Evolutionary conservation across 2,113 vertebrate genomes (phyloP).

Genomic region (human): GRCh38 chr11:89409001-89409500

Average conservation of each 20-base stretch:
- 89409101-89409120: background rate
- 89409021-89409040: background rate
- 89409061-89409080: background rate
- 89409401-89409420: background rate
- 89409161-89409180: background rate
- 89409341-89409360: background rate
- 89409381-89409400: background rate
- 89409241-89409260: background rate
- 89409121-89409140: background rate
- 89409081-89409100: background rate
- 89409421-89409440: background rate
- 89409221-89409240: background rate
- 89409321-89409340: slow-evolving; percentile 27
- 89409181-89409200: background rate
- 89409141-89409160: background rate
- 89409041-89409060: background rate
- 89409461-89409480: background rate
- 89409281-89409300: background rate
- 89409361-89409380: background rate
- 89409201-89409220: background rate
- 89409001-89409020: background rate
- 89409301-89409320: background rate
- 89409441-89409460: background rate
- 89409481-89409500: too few species aligned
- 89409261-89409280: background rate